Percentiles rank a stretch among this genome's conserved stretches.
phyloP scores from a whole-genome alignment of 2,113 vertebrate genomes.

The Toxotes chatareus region DNA sequence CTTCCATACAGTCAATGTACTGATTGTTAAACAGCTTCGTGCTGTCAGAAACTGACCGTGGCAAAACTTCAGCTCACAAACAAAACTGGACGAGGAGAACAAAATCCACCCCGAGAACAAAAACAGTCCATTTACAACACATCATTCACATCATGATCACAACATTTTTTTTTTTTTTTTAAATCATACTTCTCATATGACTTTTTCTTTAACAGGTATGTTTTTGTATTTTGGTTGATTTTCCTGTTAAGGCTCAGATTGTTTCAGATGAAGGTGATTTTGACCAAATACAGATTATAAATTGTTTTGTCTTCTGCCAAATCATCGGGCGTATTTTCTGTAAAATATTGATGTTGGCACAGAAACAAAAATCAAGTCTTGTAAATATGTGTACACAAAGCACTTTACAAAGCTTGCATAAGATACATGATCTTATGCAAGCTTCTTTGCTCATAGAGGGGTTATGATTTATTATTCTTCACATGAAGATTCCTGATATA shows the following conservation, averaged over 20 bases:
- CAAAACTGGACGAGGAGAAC: background rate
- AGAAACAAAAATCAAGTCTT: conserved; percentile 18
- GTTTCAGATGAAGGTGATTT: background rate
- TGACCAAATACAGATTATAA: conserved; percentile 44
- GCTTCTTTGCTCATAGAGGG: conserved; percentile 7
- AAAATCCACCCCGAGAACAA: background rate
- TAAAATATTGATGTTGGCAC: conserved; percentile 38
- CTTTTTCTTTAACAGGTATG: no score
- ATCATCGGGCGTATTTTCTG: conserved; percentile 35
- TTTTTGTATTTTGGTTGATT: no score
- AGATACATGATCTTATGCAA: conserved; percentile 65
- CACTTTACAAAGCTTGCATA: no score
- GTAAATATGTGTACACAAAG: conserved; percentile 70
- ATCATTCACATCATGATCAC: background rate
- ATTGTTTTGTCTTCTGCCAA: conserved; percentile 9
- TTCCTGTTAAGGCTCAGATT: background rate
- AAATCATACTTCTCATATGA: no score
- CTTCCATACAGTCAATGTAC: background rate
- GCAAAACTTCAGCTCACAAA: background rate
- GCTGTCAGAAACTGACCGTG: background rate
- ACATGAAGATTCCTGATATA: background rate
- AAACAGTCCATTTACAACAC: background rate
- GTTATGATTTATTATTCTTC: background rate
- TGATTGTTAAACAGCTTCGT: background rate
- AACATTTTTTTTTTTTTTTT: no score